Evolutionary conservation across 2,113 vertebrate species (phyloP), one percentile per base, ranked within the genome.

Genomic region (Xerus inauris): DNA sequence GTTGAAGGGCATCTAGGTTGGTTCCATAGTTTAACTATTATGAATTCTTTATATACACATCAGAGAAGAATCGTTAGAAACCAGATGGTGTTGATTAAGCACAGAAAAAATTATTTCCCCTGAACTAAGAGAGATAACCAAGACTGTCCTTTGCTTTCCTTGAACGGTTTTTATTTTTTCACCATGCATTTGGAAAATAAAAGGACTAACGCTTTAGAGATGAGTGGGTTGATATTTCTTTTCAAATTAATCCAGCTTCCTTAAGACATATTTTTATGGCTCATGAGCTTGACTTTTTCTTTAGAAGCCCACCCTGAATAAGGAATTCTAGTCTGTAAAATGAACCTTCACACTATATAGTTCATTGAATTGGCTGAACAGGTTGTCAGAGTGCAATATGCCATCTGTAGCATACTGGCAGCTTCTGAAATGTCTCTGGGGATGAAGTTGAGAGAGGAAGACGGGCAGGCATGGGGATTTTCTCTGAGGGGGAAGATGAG

Each of bases 121-220:
- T 82, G 51, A 95, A 94, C 49, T 82, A 83, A 94, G 47, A 57
- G 65, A 92, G 35, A 49, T n/a, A 57, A 89, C 71, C 9, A 22
- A 26, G 14, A 40, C 20, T 76, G 12, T 8, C 65, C 89, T 47
- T 82, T 92, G 54, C 24, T 69, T 83, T 84, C 49, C 85, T 81
- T 28, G 91, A 79, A 38, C 24, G n/a, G 59, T 62, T 62, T 26
- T n/a, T 20, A 14, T 64, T 94, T 84, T 92, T 67, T 45, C 80
- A 89, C 26, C 12, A 72, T 28, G 10, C 16, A 89, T 26, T 51
- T 90, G 75, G 42, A 81, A 95, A 93, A 84, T 73, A 71, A 84
- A 95, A 94, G n/a, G 49, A 72, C n/a, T 71, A 76, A 54, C 73
- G 40, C 38, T 92, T 94, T 82, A 89, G 42, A 92, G 35, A 38